Conservation (phyloP, 2,797 vertebrate genomes). For the Labeo calbasu region DNA sequence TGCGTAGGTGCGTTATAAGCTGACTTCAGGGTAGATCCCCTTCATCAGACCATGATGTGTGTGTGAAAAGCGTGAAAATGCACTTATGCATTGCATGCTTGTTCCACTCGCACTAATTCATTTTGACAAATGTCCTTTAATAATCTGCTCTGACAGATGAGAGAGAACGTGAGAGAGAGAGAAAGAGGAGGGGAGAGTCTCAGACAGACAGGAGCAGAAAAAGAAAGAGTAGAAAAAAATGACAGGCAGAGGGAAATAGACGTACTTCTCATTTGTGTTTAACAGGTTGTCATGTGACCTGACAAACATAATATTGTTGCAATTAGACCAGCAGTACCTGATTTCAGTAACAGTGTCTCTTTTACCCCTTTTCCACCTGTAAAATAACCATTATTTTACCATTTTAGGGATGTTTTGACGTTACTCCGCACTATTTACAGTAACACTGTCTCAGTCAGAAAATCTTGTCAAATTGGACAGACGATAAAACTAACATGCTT, state of each 20-base stretch:
- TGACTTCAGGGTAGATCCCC: slow-evolving; percentile 71
- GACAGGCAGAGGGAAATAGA: background rate
- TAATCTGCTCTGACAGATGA: slow-evolving; percentile 70
- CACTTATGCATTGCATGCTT: slow-evolving; percentile 75
- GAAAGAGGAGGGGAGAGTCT: slow-evolving; percentile 30
- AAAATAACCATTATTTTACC: background rate
- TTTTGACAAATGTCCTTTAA: slow-evolving; percentile 83
- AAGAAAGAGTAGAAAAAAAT: slow-evolving; percentile 26
- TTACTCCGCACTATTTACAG: background rate
- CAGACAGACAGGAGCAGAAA: background rate
- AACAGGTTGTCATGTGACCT: background rate
- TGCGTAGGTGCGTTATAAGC: slow-evolving; percentile 58
- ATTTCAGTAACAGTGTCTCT: background rate
- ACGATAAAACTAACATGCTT: background rate
- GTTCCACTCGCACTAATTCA: slow-evolving; percentile 79
- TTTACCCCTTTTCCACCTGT: background rate
- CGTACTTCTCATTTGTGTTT: slow-evolving; percentile 5
- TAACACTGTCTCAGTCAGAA: background rate
- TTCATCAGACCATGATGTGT: slow-evolving; percentile 78
- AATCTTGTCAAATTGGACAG: background rate
- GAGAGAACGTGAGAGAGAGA: slow-evolving; percentile 43
- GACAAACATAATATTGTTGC: background rate
- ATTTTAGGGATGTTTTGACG: background rate
- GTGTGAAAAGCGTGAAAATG: slow-evolving; percentile 79
- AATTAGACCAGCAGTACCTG: background rate